Base-by-base conservation (phyloP, 2,113 vertebrate species). In the Rattus rattus region DNA sequence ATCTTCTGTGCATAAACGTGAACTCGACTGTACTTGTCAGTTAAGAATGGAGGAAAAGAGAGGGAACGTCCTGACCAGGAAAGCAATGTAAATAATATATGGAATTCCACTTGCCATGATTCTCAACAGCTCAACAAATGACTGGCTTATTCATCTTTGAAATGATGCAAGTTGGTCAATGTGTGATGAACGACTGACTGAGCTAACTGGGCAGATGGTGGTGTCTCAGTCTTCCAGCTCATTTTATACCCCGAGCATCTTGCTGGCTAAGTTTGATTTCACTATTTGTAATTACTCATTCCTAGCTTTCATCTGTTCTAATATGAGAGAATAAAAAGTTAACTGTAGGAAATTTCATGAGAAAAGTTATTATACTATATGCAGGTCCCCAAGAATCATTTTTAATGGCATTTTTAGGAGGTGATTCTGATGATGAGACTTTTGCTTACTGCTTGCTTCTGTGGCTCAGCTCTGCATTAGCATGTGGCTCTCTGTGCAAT, bases 271-370 rank as follows among this genome's bases (percentile, higher is more conserved):
- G 47, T 95, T 80, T 94, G 79, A 83, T 39, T 90, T 92, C 52
- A 92, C 69, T 63, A 93, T 86, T 96, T 92, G 85, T 88, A 96
- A 75, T 91, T 61, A 91, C 0, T 12, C 81, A 75, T 47, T 94
- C 96, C 94, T 87, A 97, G 75, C 28, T 94, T 93, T 88, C 26
- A 80, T 52, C 19, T 77, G 54, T 93, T 94, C 83, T 86, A 79
- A 83, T 84, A 36, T 47, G 80, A 96, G 76, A 86, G 65, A 63
- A 89, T 39, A 88, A 97, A 84, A 90, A 70, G 39, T 26, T 87
- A 72, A 77, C 67, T 39, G 39, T 77, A 26, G 67, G 59, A 86
- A 61, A 72, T 69, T 96, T 77, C 69, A 69, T 73, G 70, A 91
- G 69, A 61, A 98, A 97, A 96, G 75, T 47, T 49, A 93, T 59